Conservation (phyloP, 2,797 vertebrate genomes). For the Cyprinodon diabolis region DNA sequence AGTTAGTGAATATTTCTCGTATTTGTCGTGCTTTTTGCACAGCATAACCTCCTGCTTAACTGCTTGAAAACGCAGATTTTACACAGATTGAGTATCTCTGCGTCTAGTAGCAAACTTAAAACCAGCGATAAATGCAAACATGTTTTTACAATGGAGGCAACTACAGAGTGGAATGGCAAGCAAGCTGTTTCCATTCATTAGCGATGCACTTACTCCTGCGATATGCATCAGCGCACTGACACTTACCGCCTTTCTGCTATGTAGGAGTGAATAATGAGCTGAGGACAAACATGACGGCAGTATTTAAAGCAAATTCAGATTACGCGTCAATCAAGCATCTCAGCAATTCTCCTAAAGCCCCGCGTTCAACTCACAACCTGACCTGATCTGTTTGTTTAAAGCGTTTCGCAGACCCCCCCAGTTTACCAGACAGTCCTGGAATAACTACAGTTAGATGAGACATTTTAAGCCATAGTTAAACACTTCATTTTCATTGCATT, state of each 20-base stretch:
- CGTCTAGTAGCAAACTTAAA: not conserved
- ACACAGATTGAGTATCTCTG: not conserved
- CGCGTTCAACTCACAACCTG: slow-evolving; percentile 4
- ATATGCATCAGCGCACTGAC: slow-evolving; percentile 53
- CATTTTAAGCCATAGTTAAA: not conserved
- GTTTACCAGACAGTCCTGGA: not conserved
- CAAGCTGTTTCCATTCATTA: slow-evolving; percentile 73
- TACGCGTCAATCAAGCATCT: slow-evolving; percentile 21
- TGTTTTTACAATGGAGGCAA: slow-evolving; percentile 33
- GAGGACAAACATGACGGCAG: slow-evolving; percentile 46
- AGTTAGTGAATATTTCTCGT: slow-evolving; percentile 2
- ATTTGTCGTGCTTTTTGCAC: not conserved
- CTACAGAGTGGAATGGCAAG: slow-evolving; percentile 41
- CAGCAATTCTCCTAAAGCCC: slow-evolving; percentile 42
- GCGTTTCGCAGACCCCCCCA: not conserved
- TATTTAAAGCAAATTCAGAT: slow-evolving; percentile 36
- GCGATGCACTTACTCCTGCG: slow-evolving; percentile 37
- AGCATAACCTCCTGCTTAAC: not conserved
- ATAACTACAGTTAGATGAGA: not conserved
- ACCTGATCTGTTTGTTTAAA: not conserved
- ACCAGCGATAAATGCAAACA: slow-evolving; percentile 6
- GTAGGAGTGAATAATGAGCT: slow-evolving; percentile 26
- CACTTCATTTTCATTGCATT: not conserved
- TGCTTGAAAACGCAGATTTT: not conserved
- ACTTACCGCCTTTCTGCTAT: slow-evolving; percentile 62